A percentile compares a stretch with the other conserved stretches of the same genome.
Evolutionary conservation across 2,888 invertebrate species (phyloP).

Genomic region (Tenodera sinensis): DNA sequence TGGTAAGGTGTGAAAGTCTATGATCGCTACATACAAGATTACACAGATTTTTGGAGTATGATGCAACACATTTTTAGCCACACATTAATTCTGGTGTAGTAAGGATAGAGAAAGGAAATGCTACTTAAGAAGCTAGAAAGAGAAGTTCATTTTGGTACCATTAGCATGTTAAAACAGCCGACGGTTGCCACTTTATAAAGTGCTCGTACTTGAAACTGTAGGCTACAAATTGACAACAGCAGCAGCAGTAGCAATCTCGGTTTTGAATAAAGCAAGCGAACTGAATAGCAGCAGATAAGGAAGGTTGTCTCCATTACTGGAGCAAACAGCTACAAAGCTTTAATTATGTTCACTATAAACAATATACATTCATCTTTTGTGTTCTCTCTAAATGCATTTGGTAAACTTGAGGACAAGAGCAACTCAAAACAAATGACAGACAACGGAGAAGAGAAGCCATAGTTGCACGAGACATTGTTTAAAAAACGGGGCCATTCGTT

Average conservation of each 20-base stretch:
- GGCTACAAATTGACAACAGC: background rate
- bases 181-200: background rate
- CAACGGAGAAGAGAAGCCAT: background rate
- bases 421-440: background rate
- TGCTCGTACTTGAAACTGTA: background rate
- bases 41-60: too few species aligned
- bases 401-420: background rate
- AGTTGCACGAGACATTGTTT: background rate
- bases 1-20: too few species aligned
- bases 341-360: background rate
- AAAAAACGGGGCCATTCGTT: background rate
- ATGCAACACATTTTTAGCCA: too few species aligned
- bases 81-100: too few species aligned
- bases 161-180: background rate
- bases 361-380: background rate
- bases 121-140: background rate
- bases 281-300: constrained; percentile 11
- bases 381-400: background rate
- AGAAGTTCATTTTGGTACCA: background rate
- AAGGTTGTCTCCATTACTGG: constrained; percentile 4
- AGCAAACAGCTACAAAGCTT: background rate
- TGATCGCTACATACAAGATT: too few species aligned
- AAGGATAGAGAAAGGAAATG: background rate
- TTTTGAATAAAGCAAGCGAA: background rate
- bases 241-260: background rate